phyloP scores from a whole-genome alignment of 2,113 vertebrate genomes.

The Alouatta palliata region DNA sequence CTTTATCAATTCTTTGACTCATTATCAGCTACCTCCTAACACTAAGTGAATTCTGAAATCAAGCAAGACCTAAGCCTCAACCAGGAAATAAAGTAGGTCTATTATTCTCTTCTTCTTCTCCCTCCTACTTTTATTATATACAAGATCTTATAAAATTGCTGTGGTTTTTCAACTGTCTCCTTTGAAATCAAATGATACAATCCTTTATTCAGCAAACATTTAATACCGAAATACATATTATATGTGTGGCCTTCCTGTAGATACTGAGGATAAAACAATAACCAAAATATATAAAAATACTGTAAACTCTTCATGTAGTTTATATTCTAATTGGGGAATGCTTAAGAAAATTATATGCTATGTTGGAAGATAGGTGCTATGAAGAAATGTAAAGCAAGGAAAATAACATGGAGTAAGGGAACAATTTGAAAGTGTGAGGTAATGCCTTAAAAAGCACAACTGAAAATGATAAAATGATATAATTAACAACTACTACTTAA shows the following conservation, averaged over 20 bases:
- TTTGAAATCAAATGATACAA: slow-evolving; percentile 15
- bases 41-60: slow-evolving; percentile 1
- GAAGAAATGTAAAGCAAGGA: not conserved
- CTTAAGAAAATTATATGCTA: not conserved
- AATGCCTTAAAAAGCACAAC: not conserved
- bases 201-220: slow-evolving; percentile 10
- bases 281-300: not conserved
- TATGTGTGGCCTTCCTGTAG: not conserved
- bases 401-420: not conserved
- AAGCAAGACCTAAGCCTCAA: not conserved
- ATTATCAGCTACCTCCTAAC: not conserved
- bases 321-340: not conserved
- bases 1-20: not conserved
- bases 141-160: not conserved
- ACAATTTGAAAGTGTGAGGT: not conserved
- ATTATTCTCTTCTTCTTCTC: not conserved
- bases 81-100: not conserved
- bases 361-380: not conserved
- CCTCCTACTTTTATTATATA: not conserved
- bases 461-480: not conserved
- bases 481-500: not conserved
- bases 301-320: not conserved
- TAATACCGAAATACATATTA: not conserved
- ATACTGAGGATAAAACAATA: not conserved
- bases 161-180: not conserved